Evolutionary conservation across 2,888 invertebrate genomes (phyloP), one percentile per base, ranked within the genome.

Genomic region (Cheilosia variabilis): DNA sequence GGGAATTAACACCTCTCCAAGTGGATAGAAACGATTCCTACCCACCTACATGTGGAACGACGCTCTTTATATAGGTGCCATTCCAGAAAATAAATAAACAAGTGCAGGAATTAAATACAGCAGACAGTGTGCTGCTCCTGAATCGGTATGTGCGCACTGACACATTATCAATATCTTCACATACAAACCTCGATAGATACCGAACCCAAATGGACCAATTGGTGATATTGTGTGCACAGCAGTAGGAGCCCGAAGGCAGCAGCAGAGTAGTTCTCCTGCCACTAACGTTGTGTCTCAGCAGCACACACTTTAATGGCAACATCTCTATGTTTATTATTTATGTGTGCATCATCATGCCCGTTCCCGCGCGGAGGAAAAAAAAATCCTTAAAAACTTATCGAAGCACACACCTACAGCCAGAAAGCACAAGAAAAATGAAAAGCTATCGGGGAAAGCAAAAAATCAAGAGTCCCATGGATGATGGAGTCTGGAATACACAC

Each of bases 401-500:
- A 75, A 87, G 78, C 69, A 73, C 77, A 82, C 87, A 82, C 82
- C 82, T 78, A 82, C 77, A 77, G 43, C 66, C 41, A 47, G 62
- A 86, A 77, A 86, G 77, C 76, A 86, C 68, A 81, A 80, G 81
- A 86, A 86, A 81, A 86, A 86, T 76, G 72, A 86, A 72, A 86
- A 86, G 86, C 81, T 72, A 86, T 86, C 81, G 77, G 81, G 80
- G 77, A 86, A 77, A 80, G 65, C 75, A 71, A 53, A 86, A 86
- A 76, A 86, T 66, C 76, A 86, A 86, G 81, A 86, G 86, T 81
- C 86, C 86, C 86, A 81, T 81, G 75, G 86, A 76, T 86, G 86
- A 86, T 80, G 86, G 81, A 86, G 86, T 86, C 86, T 86, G 86
- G 86, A 86, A 86, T 86, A 86, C 81, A 81, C 86, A 86, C 86